Evolutionary conservation across 2,888 invertebrate genomes (phyloP).

Genomic region (Andrena fulva): DNA sequence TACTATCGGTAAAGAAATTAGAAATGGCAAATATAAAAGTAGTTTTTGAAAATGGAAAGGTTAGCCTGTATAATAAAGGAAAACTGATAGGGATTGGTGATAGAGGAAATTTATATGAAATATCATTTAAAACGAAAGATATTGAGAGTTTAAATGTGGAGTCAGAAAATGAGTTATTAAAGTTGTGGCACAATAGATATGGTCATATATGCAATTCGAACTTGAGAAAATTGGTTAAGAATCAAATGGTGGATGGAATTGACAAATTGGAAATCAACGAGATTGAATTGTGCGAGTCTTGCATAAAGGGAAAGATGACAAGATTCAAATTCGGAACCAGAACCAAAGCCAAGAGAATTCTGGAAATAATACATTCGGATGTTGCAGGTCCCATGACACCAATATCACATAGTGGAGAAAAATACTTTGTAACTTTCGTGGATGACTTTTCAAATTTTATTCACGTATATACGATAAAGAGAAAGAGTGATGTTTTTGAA

Average conservation of each 20-base stretch:
- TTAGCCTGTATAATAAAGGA: neutral
- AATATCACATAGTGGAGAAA: neutral
- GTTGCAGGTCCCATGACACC: slow-evolving; percentile 13
- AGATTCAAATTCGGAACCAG: neutral
- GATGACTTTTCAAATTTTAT: slow-evolving; percentile 20
- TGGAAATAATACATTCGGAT: slow-evolving; percentile 22
- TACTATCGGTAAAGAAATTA: slow-evolving; percentile 21
- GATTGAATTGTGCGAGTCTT: slow-evolving; percentile 6
- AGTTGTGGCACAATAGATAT: slow-evolving; percentile 23
- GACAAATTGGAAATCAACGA: neutral
- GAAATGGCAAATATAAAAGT: slow-evolving; percentile 2
- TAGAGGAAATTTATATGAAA: slow-evolving; percentile 16
- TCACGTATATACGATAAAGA: neutral
- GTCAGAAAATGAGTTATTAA: neutral
- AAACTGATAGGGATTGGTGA: neutral
- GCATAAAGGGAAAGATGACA: slow-evolving; percentile 8
- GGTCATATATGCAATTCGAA: slow-evolving; percentile 20
- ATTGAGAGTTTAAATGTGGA: slow-evolving; percentile 6
- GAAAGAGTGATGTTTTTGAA: neutral
- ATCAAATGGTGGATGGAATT: slow-evolving; percentile 17
- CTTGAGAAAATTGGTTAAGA: neutral
- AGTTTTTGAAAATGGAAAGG: neutral
- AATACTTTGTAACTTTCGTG: slow-evolving; percentile 22
- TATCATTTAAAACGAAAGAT: neutral
- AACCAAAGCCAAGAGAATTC: slow-evolving; percentile 3